Evolutionary conservation across 2,113 vertebrate genomes (phyloP).

Genomic region (Platanista minor): DNA sequence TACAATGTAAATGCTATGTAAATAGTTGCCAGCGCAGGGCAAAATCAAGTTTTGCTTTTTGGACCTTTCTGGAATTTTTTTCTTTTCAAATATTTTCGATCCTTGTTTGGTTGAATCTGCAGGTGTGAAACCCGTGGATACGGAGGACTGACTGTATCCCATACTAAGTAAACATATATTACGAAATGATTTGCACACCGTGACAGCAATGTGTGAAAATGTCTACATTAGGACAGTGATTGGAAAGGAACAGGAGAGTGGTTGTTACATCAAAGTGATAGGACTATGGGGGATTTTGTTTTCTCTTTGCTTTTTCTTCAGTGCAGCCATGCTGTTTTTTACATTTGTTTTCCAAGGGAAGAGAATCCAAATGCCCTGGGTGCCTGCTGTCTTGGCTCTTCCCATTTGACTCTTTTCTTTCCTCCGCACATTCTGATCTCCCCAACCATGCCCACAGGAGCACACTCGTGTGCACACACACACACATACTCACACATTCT

Average conservation of each 20-base stretch:
- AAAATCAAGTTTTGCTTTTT: neutral
- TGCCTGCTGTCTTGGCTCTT: neutral
- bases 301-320: neutral
- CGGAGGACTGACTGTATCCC: neutral
- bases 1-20: neutral
- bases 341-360: neutral
- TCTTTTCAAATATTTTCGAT: neutral
- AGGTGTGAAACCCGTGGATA: neutral
- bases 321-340: too few relatives aligned
- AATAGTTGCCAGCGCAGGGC: neutral
- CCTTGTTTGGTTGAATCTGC: neutral
- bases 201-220: neutral
- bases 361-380: neutral
- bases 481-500: rapidly evolving
- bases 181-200: too few relatives aligned
- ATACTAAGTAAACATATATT: rapidly evolving
- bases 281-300: neutral
- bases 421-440: neutral
- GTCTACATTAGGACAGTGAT: neutral
- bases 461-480: rapidly evolving
- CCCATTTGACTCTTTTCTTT: neutral
- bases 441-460: neutral
- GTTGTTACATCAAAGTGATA: rapidly evolving
- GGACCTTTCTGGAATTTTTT: neutral
- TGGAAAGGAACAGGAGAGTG: rapidly evolving